A percentile compares a stretch with the other conserved stretches of the same genome.
Conservation (phyloP, 2,797 vertebrate genomes). For the Ataeniobius toweri region DNA sequence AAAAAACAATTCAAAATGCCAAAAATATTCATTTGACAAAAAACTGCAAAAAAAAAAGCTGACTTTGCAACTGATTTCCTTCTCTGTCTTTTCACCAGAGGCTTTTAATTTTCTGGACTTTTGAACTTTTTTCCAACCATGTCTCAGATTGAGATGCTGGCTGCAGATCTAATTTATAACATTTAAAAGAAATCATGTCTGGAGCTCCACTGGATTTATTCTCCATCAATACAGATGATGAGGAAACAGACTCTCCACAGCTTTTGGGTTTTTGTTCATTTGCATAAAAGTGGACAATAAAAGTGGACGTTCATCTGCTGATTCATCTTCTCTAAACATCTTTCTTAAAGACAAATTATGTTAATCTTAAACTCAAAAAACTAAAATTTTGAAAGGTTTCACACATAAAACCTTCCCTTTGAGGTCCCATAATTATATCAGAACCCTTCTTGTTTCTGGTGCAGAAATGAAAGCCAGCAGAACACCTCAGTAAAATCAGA, state of each 20-base stretch:
- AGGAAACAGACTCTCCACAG: neutral
- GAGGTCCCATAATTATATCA: neutral
- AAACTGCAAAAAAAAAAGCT: neutral
- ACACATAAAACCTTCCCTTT: neutral
- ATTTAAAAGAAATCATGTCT: neutral
- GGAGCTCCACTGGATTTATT: constrained; percentile 2
- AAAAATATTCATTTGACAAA: neutral
- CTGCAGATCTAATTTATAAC: neutral
- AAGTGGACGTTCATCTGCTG: neutral
- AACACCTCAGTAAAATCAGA: neutral
- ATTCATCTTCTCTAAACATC: neutral
- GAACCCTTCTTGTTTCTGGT: neutral
- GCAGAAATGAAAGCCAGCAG: neutral
- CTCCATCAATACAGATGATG: neutral
- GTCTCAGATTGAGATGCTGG: neutral
- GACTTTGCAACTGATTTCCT: neutral
- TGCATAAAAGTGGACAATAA: neutral
- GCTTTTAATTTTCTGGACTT: neutral
- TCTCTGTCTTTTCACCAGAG: neutral
- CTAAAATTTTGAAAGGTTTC: neutral
- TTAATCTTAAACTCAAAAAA: neutral
- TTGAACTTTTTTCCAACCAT: neutral
- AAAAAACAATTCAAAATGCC: neutral
- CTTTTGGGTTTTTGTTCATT: neutral
- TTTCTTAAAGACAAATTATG: neutral